These are phyloP conservation scores for Mythimna loreyi DNA, from an alignment of 2,888 invertebrate genomes.

Conservation along the genomic window DNA sequence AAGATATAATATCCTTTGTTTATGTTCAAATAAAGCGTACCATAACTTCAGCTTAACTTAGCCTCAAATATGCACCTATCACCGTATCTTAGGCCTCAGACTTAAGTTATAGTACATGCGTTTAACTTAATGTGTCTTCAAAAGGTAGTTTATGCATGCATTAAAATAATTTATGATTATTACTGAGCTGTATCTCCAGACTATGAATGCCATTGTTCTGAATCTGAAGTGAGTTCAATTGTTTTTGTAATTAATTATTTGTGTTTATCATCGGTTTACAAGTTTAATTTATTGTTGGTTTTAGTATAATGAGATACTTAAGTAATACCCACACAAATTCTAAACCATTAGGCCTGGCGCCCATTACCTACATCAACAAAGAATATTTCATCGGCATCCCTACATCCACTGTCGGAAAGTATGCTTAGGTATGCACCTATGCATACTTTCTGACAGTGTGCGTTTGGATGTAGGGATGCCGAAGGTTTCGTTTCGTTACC, in stretches of 20 bases:
- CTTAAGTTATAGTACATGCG: slow-evolving; percentile 30
- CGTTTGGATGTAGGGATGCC: too few relatives aligned
- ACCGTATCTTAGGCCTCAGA: slow-evolving; percentile 37
- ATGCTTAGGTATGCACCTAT: too few relatives aligned
- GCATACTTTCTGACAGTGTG: too few relatives aligned
- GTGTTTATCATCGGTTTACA: background rate
- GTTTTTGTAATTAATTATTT: slow-evolving; percentile 24
- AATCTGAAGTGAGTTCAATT: slow-evolving; percentile 24
- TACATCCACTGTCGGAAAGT: too few relatives aligned
- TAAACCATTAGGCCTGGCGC: too few relatives aligned
- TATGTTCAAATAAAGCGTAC: slow-evolving; percentile 31
- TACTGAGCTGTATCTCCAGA: slow-evolving; percentile 15
- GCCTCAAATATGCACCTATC: slow-evolving; percentile 32
- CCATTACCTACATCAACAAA: too few relatives aligned
- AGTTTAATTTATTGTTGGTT: slow-evolving; percentile 9
- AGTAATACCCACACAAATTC: too few relatives aligned
- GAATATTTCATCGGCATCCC: too few relatives aligned
- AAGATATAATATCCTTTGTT: slow-evolving; percentile 39
- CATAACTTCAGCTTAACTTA: slow-evolving; percentile 28
- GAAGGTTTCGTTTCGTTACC: too few relatives aligned
- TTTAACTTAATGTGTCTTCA: slow-evolving; percentile 49
- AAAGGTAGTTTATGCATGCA: slow-evolving; percentile 46
- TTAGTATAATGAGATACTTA: background rate
- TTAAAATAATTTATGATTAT: slow-evolving; percentile 49
- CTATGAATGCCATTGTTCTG: slow-evolving; percentile 34